Evolutionary conservation across 2,888 invertebrate species (phyloP).

Genomic region (Macaria notata): DNA sequence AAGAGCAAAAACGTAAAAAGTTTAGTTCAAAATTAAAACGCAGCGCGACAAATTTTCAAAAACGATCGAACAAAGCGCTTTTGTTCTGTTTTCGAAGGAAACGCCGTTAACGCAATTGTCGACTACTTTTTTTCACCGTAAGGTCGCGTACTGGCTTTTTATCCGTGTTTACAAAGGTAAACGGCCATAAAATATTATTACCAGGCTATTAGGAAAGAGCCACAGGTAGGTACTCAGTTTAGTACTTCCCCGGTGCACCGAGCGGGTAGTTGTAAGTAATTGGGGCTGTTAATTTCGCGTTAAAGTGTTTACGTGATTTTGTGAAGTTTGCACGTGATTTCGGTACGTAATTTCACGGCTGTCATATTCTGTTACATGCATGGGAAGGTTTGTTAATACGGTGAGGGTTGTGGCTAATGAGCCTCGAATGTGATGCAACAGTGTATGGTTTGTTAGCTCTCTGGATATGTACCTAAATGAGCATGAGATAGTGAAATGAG

Average conservation of each 20-base stretch:
- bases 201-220: slow-evolving; percentile 68
- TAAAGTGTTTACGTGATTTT: slow-evolving; percentile 55
- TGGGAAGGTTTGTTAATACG: slow-evolving; percentile 9
- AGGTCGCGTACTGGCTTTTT: slow-evolving; percentile 62
- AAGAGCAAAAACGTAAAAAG: slow-evolving; percentile 18
- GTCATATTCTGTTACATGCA: slow-evolving; percentile 14
- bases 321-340: slow-evolving; percentile 45
- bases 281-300: slow-evolving; percentile 65
- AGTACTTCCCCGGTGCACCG: slow-evolving; percentile 63
- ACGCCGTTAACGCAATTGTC: slow-evolving; percentile 67
- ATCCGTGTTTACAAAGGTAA: slow-evolving; percentile 75
- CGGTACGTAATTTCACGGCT: slow-evolving; percentile 27
- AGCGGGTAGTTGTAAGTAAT: slow-evolving; percentile 60
- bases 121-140: slow-evolving; percentile 57
- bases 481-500: too few species aligned
- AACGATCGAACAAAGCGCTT: slow-evolving; percentile 40
- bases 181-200: slow-evolving; percentile 79
- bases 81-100: slow-evolving; percentile 52
- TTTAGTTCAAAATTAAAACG: slow-evolving; percentile 36
- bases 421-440: not conserved
- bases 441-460: too few species aligned
- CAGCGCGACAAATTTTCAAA: slow-evolving; percentile 48
- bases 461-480: too few species aligned
- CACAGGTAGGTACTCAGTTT: slow-evolving; percentile 71
- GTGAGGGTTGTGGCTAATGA: slow-evolving; percentile 29